Conservation (phyloP, 2,888 invertebrate genomes). For the Eucriotettix oculatus region DNA sequence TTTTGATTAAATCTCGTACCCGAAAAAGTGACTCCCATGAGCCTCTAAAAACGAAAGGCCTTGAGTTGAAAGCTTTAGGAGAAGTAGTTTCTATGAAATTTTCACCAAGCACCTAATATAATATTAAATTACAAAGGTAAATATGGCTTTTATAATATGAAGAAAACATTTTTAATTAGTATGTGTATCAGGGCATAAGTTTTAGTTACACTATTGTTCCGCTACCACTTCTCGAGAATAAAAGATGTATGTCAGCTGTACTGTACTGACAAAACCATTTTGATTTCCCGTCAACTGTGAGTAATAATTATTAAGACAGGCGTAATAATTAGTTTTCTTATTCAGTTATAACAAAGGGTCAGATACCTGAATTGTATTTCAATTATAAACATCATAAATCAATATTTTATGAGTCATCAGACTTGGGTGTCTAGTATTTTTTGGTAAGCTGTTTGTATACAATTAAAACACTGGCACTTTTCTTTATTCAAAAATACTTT, state of each 20-base stretch:
- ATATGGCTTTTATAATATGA: background rate
- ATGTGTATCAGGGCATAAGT: too few relatives aligned
- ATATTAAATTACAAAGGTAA: background rate
- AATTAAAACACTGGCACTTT: too few relatives aligned
- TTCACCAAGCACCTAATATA: background rate
- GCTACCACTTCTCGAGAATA: too few relatives aligned
- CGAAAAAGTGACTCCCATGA: slow-evolving; percentile 5
- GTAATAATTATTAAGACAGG: background rate
- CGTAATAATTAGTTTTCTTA: too few relatives aligned
- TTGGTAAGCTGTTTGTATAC: too few relatives aligned
- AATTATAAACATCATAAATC: background rate
- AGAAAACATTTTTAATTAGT: background rate
- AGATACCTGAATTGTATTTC: background rate
- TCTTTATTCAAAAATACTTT: too few relatives aligned
- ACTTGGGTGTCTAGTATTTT: background rate
- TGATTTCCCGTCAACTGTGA: background rate
- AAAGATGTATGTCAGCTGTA: slow-evolving; percentile 1
- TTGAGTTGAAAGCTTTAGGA: slow-evolving; percentile 8
- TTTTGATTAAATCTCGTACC: slow-evolving; percentile 1
- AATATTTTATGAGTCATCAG: slow-evolving; percentile 3
- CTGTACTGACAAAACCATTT: slow-evolving; percentile 4
- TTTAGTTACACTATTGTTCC: too few relatives aligned
- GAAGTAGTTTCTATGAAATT: slow-evolving; percentile 7
- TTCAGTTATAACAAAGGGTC: background rate
- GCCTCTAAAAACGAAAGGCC: slow-evolving; percentile 4